A percentile compares a stretch with the other conserved stretches of the same genome.
These are phyloP conservation scores for Xestia c-nigrum DNA, from an alignment of 2,888 invertebrate species.

Conservation along the genomic window DNA sequence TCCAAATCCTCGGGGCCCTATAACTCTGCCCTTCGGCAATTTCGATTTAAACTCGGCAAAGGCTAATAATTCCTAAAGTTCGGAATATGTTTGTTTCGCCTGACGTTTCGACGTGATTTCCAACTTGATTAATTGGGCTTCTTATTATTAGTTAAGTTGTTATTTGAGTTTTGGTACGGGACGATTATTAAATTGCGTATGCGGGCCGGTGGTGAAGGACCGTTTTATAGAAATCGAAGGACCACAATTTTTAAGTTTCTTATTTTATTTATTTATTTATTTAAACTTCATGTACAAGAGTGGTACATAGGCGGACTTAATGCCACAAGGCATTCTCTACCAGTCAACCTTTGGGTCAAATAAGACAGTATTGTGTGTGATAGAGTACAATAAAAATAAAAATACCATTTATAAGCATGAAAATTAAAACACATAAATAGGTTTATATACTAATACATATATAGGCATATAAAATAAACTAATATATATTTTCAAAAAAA, in stretches of 20 bases:
- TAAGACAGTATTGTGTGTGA: too few species aligned
- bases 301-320: too few species aligned
- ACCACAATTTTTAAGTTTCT: background rate
- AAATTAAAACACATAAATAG: too few species aligned
- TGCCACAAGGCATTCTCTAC: too few species aligned
- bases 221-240: background rate
- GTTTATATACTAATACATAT: too few species aligned
- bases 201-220: background rate
- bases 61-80: constrained; percentile 78
- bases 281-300: too few species aligned
- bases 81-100: constrained; percentile 73
- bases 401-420: too few species aligned
- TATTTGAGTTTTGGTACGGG: constrained; percentile 33
- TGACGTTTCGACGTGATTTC: constrained; percentile 63
- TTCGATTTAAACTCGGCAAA: constrained; percentile 76
- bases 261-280: too few species aligned
- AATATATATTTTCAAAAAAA: too few species aligned
- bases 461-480: too few species aligned
- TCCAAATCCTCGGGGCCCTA: constrained; percentile 77
- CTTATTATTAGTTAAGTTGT: constrained; percentile 66
- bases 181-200: constrained; percentile 23
- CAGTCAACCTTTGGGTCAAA: too few species aligned
- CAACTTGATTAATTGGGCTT: constrained; percentile 67
- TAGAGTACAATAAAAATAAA: too few species aligned
- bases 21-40: constrained; percentile 78